Evolutionary conservation across 1,140 invertebrate genomes (phyloP), one percentile per base, ranked within the genome.

Genomic region (Drosophila trapezifrons): DNA sequence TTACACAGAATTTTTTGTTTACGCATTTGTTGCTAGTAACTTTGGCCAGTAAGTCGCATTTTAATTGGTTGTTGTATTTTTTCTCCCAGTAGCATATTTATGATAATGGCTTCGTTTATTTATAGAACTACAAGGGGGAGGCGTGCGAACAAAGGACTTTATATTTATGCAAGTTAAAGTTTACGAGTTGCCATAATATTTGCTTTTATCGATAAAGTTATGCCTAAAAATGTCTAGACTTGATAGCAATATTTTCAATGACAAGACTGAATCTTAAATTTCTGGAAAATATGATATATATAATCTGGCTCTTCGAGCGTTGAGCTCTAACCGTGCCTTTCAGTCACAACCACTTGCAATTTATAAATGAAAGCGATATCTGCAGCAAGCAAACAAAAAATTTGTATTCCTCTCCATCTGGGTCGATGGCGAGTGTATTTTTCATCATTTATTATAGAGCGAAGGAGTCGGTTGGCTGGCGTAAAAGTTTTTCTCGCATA

Each of bases 401-500:
- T 40, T 38, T 22, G 46, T 54, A 29, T 55, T 70, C 29, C 29
- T 4, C 37, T 20, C 29, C 49, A 57, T 70, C 17, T 40, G 18
- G 42, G 32, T 35, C 32, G 49, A 70, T 38, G 47, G 37, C 4
- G 22, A 32, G 22, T 32, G 63, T 67, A 69, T 70, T 70, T 70
- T 56, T 35, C 64, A 70, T 70, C 52, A 71, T 49, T 49, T 57
- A 47, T 58, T 38, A 35, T 20, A 32, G 25, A 27, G 37, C 7
- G 12, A 13, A 60, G 57, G 32, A 58, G 29, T 59, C 7, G 40
- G 27, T 63, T 35, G 37, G 42, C 37, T 35, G 65, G 46, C 18
- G 29, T n/a, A 70, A 86, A 85, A 72, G 52, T 70, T 81, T 70
- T 81, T 78, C 45, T 56, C 71, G 78, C 66, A 87, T 86, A 87